Percentiles rank a stretch among this genome's conserved stretches.
Conservation (phyloP, 1,140 invertebrate species). For the Atta colombica region DNA sequence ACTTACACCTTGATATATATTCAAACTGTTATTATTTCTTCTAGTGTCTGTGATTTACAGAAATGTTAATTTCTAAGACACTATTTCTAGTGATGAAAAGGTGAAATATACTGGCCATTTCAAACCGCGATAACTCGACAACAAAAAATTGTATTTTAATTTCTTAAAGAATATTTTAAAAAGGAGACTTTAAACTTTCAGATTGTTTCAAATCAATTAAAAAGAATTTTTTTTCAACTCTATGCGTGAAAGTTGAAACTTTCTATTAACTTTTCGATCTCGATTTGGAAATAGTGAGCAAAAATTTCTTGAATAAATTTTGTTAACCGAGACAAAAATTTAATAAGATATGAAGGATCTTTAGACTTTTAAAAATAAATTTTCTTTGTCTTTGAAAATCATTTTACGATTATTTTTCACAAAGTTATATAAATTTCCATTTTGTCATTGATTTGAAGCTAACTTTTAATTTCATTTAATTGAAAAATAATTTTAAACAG, state of each 20-base stretch:
- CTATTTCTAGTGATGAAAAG: background rate
- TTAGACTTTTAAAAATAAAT: background rate
- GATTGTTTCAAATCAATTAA: background rate
- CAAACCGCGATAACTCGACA: background rate
- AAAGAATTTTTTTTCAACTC: background rate
- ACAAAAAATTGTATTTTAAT: background rate
- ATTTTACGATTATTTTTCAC: background rate
- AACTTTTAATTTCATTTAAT: background rate
- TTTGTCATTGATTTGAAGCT: background rate
- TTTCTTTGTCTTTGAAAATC: background rate
- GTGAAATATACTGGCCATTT: background rate
- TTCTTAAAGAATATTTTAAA: background rate
- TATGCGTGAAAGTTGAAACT: background rate
- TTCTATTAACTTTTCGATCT: background rate
- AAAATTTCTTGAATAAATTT: background rate
- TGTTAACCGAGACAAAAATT: background rate
- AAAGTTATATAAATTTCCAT: background rate
- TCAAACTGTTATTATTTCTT: conserved; percentile 11
- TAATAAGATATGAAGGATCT: background rate
- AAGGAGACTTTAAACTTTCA: background rate
- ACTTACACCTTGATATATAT: conserved; percentile 1
- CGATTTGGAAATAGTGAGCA: background rate
- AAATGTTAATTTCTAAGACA: conserved; percentile 5
- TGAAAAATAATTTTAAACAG: background rate
- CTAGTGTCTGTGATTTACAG: background rate